Conservation (phyloP, 2,888 invertebrate genomes). For the Molorchus minor region DNA sequence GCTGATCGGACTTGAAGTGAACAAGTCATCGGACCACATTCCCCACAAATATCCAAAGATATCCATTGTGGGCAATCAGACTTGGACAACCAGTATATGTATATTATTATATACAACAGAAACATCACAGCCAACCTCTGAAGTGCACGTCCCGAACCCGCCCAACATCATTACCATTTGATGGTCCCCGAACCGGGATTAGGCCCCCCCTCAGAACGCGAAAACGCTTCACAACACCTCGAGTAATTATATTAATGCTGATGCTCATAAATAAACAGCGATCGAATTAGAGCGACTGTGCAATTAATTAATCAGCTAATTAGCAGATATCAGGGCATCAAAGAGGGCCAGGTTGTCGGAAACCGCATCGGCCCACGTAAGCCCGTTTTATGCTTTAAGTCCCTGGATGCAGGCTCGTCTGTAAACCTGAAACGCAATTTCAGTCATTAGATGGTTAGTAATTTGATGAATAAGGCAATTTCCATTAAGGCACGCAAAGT, state of each 20-base stretch:
- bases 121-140: too few relatives aligned
- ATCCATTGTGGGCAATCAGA: too few relatives aligned
- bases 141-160: too few relatives aligned
- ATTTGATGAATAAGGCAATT: conserved; percentile 39
- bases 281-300: conserved; percentile 61
- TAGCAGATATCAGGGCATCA: conserved; percentile 61
- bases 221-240: conserved; percentile 55
- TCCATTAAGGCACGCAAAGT: conserved; percentile 16
- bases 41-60: too few relatives aligned
- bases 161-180: conserved; percentile 29
- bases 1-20: too few relatives aligned
- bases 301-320: conserved; percentile 64
- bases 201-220: conserved; percentile 27
- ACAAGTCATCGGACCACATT: too few relatives aligned
- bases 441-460: conserved; percentile 35
- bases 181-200: conserved; percentile 31
- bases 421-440: conserved; percentile 39
- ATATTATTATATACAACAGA: too few relatives aligned
- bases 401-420: conserved; percentile 27
- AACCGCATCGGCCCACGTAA: conserved; percentile 35
- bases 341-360: conserved; percentile 49
- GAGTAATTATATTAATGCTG: conserved; percentile 61
- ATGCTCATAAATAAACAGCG: conserved; percentile 62
- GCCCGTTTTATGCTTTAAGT: conserved; percentile 32
- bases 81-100: too few relatives aligned